Percentiles rank a stretch among this genome's conserved stretches.
phyloP scores from a whole-genome alignment of 92 coral and sea anemone genomes.

The Actinostola sp. region DNA sequence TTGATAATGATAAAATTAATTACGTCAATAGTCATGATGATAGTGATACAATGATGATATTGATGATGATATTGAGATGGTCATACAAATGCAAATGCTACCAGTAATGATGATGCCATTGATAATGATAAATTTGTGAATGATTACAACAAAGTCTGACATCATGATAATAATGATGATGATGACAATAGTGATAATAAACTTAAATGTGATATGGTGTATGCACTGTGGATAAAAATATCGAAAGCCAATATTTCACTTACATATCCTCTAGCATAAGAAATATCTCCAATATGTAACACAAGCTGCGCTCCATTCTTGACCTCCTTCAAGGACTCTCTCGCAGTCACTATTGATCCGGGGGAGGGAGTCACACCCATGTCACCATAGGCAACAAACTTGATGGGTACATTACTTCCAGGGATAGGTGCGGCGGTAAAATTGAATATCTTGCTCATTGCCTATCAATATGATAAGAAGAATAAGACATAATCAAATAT shows the following conservation, averaged over 20 bases:
- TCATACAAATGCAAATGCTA: too few relatives aligned
- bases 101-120: too few relatives aligned
- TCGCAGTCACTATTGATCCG: conserved; percentile 75
- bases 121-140: too few relatives aligned
- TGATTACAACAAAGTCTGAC: too few relatives aligned
- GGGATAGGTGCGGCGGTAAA: conserved; percentile 82
- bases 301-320: conserved; percentile 69
- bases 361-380: conserved; percentile 71
- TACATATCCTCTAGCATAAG: conserved; percentile 87
- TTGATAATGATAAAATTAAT: too few relatives aligned
- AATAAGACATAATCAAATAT: not conserved
- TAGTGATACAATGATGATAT: too few relatives aligned
- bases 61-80: too few relatives aligned
- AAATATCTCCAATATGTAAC: conserved; percentile 79
- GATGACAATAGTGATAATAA: not conserved
- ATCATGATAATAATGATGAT: too few relatives aligned
- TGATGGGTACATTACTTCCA: conserved; percentile 60
- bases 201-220: not conserved
- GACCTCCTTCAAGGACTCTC: conserved; percentile 64
- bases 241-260: not conserved
- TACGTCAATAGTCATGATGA: too few relatives aligned
- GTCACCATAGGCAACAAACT: conserved; percentile 87
- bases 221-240: not conserved
- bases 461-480: conserved; percentile 32
- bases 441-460: conserved; percentile 61